phyloP scores from a whole-genome alignment of 1,140 invertebrate genomes.

The Neodiprion pinetum region DNA sequence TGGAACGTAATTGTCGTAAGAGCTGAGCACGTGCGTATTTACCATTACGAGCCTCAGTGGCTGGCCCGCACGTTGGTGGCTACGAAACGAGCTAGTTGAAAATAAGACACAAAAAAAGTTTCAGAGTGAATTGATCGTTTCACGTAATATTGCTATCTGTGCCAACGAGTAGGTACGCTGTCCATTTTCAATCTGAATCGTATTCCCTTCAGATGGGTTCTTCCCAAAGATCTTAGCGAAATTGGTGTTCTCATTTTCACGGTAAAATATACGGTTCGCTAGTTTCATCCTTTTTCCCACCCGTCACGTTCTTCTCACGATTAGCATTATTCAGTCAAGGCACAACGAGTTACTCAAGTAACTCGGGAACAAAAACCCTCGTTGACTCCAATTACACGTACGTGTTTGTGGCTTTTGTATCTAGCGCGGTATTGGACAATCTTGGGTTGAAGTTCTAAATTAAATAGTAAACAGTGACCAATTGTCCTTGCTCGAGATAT shows the following conservation, averaged over 20 bases:
- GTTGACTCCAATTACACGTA: neutral
- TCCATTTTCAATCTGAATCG: too few species aligned
- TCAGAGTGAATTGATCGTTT: neutral
- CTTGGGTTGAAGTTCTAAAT: too few species aligned
- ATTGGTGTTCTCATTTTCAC: neutral
- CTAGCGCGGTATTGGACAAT: too few species aligned
- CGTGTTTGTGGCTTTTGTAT: neutral
- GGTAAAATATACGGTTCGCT: neutral
- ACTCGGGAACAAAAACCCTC: neutral
- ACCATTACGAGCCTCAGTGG: neutral
- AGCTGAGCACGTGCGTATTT: neutral
- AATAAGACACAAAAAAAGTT: neutral
- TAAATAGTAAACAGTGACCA: too few species aligned
- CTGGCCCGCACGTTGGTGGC: neutral
- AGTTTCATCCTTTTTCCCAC: neutral
- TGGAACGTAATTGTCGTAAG: neutral
- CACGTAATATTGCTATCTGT: neutral
- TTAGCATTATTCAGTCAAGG: neutral
- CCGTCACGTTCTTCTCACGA: neutral
- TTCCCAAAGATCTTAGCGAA: too few species aligned
- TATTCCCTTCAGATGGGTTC: too few species aligned
- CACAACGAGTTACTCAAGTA: neutral
- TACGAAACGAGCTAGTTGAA: neutral
- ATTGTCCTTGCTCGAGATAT: too few species aligned
- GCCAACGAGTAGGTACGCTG: too few species aligned